Percentiles rank a stretch among this genome's conserved stretches.
phyloP scores from a whole-genome alignment of 2,888 invertebrate species.

The Noctua comes region DNA sequence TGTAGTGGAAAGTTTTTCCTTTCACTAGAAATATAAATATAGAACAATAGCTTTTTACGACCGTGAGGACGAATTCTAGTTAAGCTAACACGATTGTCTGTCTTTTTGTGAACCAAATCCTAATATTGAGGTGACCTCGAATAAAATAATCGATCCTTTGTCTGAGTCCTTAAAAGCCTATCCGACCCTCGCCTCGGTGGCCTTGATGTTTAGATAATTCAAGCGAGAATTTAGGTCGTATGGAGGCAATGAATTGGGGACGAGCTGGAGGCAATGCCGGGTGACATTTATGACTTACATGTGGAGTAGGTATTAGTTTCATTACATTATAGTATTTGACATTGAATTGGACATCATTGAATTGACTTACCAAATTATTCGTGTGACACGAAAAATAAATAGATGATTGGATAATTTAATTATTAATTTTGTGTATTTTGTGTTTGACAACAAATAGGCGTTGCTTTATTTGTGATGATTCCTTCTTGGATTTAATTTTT shows the following conservation, averaged over 20 bases:
- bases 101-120: slow-evolving; percentile 50
- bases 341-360: slow-evolving; percentile 6
- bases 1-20: slow-evolving; percentile 15
- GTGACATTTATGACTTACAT: slow-evolving; percentile 54
- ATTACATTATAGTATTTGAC: slow-evolving; percentile 31
- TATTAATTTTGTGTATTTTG: not conserved
- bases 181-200: slow-evolving; percentile 66
- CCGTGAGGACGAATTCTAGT: slow-evolving; percentile 14
- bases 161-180: slow-evolving; percentile 67
- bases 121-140: slow-evolving; percentile 57
- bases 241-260: slow-evolving; percentile 62
- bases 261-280: slow-evolving; percentile 53
- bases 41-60: slow-evolving; percentile 16
- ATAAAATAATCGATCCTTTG: slow-evolving; percentile 59
- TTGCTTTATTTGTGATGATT: not conserved
- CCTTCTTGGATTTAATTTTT: not conserved
- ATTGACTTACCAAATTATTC: slow-evolving; percentile 9
- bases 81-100: slow-evolving; percentile 44
- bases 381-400: not conserved
- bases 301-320: slow-evolving; percentile 27
- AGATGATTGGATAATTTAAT: not conserved
- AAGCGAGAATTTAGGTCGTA: slow-evolving; percentile 79
- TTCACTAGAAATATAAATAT: slow-evolving; percentile 4
- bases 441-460: not conserved
- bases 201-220: slow-evolving; percentile 80